phyloP scores from a whole-genome alignment of 2,797 vertebrate species.

The Scolopax rusticola region DNA sequence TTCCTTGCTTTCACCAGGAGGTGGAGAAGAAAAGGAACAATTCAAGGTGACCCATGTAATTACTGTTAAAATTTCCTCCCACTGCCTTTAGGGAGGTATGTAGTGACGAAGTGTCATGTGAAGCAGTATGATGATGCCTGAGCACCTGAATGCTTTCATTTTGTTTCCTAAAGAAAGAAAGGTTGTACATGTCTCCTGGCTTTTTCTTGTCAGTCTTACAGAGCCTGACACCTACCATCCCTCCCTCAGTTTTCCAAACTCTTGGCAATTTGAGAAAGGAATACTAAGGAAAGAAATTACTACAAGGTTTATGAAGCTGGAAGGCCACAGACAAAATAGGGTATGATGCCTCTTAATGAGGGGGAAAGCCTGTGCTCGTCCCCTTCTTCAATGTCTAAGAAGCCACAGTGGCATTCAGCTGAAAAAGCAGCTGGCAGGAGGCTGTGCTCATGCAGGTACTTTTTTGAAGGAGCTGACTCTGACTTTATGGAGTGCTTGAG shows the following conservation, averaged over 20 bases:
- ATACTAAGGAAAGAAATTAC: not conserved
- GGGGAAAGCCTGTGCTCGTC: not conserved
- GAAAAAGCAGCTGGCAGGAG: not conserved
- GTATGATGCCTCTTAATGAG: not conserved
- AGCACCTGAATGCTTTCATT: not conserved
- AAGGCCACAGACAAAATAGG: not conserved
- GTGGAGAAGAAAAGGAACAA: not conserved
- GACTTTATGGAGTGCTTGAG: not conserved
- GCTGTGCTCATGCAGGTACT: not conserved
- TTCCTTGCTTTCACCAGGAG: not conserved
- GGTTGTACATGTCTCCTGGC: not conserved
- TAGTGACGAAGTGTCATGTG: not conserved
- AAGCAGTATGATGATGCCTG: not conserved
- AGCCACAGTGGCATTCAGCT: not conserved
- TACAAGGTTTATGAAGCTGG: not conserved
- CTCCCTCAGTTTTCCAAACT: not conserved
- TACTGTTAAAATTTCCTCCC: not conserved
- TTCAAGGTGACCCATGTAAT: not conserved
- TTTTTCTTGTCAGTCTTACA: not conserved
- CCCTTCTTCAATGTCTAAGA: not conserved
- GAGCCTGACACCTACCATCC: not conserved
- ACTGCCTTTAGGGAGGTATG: not conserved
- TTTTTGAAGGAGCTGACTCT: not conserved
- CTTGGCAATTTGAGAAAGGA: not conserved
- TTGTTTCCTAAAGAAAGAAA: not conserved